Evolutionary conservation across 2,797 vertebrate genomes (phyloP), one percentile per base, ranked within the genome.

Genomic region (Hippocampus kuda): DNA sequence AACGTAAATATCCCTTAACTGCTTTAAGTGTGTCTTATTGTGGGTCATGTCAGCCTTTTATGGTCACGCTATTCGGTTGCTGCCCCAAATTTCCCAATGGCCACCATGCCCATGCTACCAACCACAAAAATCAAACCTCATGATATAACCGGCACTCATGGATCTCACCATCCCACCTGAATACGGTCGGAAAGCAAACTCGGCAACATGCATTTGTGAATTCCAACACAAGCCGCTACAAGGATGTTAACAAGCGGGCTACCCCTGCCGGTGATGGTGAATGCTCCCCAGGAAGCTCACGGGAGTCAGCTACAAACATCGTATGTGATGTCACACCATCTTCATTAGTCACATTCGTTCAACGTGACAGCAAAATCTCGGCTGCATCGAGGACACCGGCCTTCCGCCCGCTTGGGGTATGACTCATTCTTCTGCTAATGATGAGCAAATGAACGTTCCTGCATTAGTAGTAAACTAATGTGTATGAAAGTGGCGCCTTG

Each of bases 351-450:
- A 82, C 77, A 75, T 82, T 83, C 80, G 84, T 80, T 78, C 76
- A 71, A 51, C 67, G 76, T 84, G 84, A 85, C 79, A 81, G 78
- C 2, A 65, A 68, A 81, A 81, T 77, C 80, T 71, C 79, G 69
- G 72, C 78, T 74, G 77, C 83, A 79, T 79, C 79, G 72, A 66
- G 69, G 22, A 68, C 63, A 60, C 72, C 49, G 60, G 70, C 73
- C 77, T 67, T 73, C 59, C 70, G 69, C 70, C 74, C 83, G 83
- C 77, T 61, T 77, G 78, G 75, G 80, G 83, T 82, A 88, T 86
- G 79, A 83, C 69, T 83, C 77, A 85, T 85, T 85, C 80, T 83
- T 84, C 80, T 71, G 71, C 78, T 85, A 85, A 86, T 86, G 83
- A 85, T 74, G 75, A 81, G 69, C 49, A 2, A 67, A 54, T 13